Base-by-base conservation (phyloP, 2,888 invertebrate genomes). In the Sthenelais limicola region DNA sequence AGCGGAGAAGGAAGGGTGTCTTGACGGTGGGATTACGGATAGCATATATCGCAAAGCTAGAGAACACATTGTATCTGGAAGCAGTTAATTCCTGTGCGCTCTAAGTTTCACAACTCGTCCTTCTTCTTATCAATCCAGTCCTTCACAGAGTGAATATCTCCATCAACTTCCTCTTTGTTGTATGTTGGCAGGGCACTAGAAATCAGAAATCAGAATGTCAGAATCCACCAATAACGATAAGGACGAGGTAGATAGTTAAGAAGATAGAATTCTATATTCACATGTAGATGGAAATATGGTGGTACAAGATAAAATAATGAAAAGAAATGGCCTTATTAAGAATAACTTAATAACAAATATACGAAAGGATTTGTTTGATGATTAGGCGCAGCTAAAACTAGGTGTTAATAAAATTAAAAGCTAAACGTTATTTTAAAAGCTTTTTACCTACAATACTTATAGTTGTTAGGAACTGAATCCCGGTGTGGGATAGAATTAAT, bases 101-200 rank as follows among this genome's bases (percentile, higher is more conserved):
- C n/a, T n/a, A n/a, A n/a, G n/a, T 28, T 62, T 81, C 78, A 84
- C 33, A 84, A 75, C 76, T 84, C 84, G 62, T 84, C 83, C 67
- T 79, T 83, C 68, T 81, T 81, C 72, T 78, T 78, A 33, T 82
- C 80, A 24, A 84, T 83, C 82, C 83, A 84, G 24, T 76, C 69
- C 54, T 80, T 76, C n/a, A 84, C 81, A 4, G 80, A 80, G 24
- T 81, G 73, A 43, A 84, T 80, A 71, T 84, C 84, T 15, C 77
- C 79, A 71, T 83, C 80, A 15, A 84, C 77, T 73, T 82, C 82
- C 7, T 80, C 79, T 58, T 76, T 78, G 76, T 83, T 78, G 72
- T 78, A 79, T 49, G 74, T 74, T 26, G 84, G 83, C 21, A 84
- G 76, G 28, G 83, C 74, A 76, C 84, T 84, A 80, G 21, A 78